phyloP scores from a whole-genome alignment of 2,113 vertebrate species.

The Seriola dumerili region DNA sequence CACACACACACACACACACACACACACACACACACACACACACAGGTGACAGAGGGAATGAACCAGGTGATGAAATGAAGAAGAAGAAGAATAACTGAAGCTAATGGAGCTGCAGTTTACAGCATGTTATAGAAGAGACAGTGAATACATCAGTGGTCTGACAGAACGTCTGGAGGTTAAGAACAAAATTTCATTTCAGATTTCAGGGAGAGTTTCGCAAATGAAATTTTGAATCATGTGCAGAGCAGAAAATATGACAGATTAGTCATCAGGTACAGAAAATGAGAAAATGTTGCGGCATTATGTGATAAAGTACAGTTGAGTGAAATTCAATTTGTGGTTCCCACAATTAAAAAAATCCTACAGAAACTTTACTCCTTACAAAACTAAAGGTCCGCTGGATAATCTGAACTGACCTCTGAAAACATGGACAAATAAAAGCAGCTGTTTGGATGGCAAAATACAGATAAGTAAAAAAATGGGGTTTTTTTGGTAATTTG shows the following conservation, averaged over 20 bases:
- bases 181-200: constrained; percentile 7
- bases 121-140: background rate
- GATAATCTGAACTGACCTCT: no score
- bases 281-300: background rate
- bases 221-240: background rate
- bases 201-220: background rate
- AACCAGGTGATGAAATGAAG: background rate
- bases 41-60: constrained; percentile 50
- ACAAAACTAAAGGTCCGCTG: no score
- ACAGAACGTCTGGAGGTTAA: background rate
- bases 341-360: no score
- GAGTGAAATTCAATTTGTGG: no score
- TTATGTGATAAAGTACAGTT: no score
- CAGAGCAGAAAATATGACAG: background rate
- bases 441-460: background rate
- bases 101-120: background rate
- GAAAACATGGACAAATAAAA: background rate
- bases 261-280: background rate
- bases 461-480: background rate
- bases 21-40: constrained; percentile 19
- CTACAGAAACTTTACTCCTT: no score
- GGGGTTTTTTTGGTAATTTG: no score
- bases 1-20: no score
- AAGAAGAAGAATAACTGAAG: background rate
- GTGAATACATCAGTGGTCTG: background rate